Percentiles rank a stretch among this genome's conserved stretches.
Conservation (phyloP, 30 jellyfish, hydroid and myxozoan genomes). For the Rhopilema esculentum region DNA sequence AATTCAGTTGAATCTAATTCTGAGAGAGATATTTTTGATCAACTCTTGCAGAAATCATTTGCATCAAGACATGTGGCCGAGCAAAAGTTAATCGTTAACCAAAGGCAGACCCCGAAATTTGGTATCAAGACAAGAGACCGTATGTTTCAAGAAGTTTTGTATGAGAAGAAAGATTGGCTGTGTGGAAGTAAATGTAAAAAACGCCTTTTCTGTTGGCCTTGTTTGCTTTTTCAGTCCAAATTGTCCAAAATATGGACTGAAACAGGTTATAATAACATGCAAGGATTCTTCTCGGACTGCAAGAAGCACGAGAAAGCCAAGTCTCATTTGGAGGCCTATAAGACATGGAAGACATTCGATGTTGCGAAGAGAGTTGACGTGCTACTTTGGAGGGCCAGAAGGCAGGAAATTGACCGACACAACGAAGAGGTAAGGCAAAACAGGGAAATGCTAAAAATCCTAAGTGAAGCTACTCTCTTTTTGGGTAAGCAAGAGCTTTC, state of each 20-base stretch:
- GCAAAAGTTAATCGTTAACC: slow-evolving; percentile 40
- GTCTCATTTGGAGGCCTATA: slow-evolving; percentile 44
- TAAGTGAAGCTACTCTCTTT: slow-evolving; percentile 10
- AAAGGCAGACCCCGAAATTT: slow-evolving; percentile 16
- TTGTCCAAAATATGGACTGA: slow-evolving; percentile 27
- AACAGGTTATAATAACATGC: slow-evolving; percentile 52
- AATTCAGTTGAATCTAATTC: too few relatives aligned
- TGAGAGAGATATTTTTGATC: slow-evolving; percentile 36
- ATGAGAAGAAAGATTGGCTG: slow-evolving; percentile 14
- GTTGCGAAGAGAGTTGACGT: slow-evolving; percentile 34
- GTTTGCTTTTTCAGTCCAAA: slow-evolving; percentile 41
- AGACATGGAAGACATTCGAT: slow-evolving; percentile 44
- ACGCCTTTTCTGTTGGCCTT: slow-evolving; percentile 57
- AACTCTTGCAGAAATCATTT: slow-evolving; percentile 13
- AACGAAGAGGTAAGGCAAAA: slow-evolving; percentile 54
- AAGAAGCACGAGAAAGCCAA: slow-evolving; percentile 32
- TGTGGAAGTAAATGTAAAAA: not conserved
- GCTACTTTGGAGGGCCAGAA: slow-evolving; percentile 37
- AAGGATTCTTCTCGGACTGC: slow-evolving; percentile 42
- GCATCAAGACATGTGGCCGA: slow-evolving; percentile 31
- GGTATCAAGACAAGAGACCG: slow-evolving; percentile 1
- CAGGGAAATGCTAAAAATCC: slow-evolving; percentile 30
- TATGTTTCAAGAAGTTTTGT: slow-evolving; percentile 39
- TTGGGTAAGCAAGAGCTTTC: slow-evolving; percentile 43
- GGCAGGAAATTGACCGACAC: slow-evolving; percentile 49